Evolutionary conservation across 2,797 vertebrate genomes (phyloP), one percentile per base, ranked within the genome.

Genomic region (Coreius guichenoti): DNA sequence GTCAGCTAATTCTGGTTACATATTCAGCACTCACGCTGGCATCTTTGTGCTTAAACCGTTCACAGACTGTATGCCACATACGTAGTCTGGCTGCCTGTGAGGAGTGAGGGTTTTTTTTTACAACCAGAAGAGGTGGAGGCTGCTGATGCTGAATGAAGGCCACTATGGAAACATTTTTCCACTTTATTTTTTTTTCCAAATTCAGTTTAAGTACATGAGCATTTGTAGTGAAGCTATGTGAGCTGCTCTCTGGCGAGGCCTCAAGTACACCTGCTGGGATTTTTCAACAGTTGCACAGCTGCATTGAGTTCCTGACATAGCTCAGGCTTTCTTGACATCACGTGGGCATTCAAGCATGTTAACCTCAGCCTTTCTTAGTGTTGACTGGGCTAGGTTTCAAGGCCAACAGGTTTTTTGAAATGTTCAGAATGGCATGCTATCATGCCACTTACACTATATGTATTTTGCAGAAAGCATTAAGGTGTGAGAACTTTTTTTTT

Each of bases 1-100:
- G 76, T 54, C 63, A 75, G 82, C 86, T 90, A 90, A 49, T 80
- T 45, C 78, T 67, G 26, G n/a, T 31, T 49, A 85, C 47, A 90
- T 90, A 93, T 94, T 94, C 91, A 92, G 69, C 76, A 29, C 17
- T 45, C 23, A 1, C 19, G 5, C 8, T 19, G 17, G 17, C 58
- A 23, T 49, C 77, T 80, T 33, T 67, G 77, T 80, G 61, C 61
- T 49, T 23, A 33, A 80, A 67, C 58, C 6, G 5, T 8, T 31
- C 17, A 21, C 12, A 2, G 14, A 19, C 58, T 49, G 4, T 19
- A 33, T 70, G 47, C 3, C 43, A n/a, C 70, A 8, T 26, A 33
- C 3, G 13, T 82, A 8, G 16, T 65, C 56, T 65, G 17, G 1
- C 12, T 51, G 58, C 33, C 43, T 36, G 21, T 14, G 19, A 61